These are phyloP conservation scores for Alcedo quadribrachys DNA, from an alignment of 2,797 vertebrate genomes.

Conservation along the genomic window DNA sequence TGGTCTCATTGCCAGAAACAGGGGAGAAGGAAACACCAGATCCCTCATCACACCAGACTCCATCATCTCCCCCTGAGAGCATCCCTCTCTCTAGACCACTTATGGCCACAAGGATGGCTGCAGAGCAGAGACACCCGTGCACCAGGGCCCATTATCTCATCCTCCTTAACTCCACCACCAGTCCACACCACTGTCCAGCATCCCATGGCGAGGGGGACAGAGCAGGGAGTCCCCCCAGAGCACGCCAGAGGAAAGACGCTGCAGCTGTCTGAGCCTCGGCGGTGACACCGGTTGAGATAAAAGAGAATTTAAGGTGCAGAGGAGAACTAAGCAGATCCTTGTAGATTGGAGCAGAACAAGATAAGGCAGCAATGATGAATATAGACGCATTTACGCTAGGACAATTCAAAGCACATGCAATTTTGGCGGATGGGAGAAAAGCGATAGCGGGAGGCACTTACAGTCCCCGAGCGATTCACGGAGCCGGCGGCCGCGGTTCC, in stretches of 20 bases:
- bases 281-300: slow-evolving; percentile 14
- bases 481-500: not conserved
- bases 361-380: slow-evolving; percentile 40
- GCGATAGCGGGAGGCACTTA: not conserved
- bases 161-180: accelerated
- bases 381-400: slow-evolving; percentile 25
- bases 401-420: slow-evolving; percentile 34
- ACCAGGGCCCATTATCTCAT: not conserved
- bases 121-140: not conserved
- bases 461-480: not conserved
- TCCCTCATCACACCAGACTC: accelerated
- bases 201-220: not conserved
- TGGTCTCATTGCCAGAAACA: accelerated
- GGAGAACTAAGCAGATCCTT: slow-evolving; percentile 43
- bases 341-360: slow-evolving; percentile 20
- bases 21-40: accelerated
- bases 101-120: accelerated
- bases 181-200: accelerated
- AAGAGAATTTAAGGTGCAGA: slow-evolving; percentile 51
- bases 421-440: slow-evolving; percentile 16
- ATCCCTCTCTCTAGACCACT: accelerated
- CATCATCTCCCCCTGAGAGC: not conserved
- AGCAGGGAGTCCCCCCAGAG: not conserved
- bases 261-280: not conserved
- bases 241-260: not conserved